phyloP scores from a whole-genome alignment of 2,113 vertebrate genomes.

The Lycocorax pyrrhopterus region DNA sequence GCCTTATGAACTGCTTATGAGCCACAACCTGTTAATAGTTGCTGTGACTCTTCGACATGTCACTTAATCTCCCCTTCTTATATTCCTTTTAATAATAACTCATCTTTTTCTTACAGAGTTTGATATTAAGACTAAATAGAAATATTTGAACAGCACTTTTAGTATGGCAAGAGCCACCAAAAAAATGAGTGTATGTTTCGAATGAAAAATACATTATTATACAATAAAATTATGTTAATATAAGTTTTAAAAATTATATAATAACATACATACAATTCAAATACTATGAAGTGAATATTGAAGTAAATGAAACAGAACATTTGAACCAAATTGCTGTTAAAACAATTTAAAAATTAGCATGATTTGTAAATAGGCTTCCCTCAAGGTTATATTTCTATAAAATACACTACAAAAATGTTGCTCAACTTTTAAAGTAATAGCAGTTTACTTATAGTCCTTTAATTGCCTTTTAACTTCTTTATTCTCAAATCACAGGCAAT shows the following conservation, averaged over 20 bases:
- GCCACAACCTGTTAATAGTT: neutral
- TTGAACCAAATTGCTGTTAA: neutral
- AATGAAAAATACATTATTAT: neutral
- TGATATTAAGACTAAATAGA: neutral
- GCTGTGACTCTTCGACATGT: neutral
- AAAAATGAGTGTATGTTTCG: neutral
- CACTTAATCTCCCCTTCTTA: neutral
- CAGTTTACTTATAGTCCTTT: neutral
- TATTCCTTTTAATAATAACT: neutral
- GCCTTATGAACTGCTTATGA: neutral
- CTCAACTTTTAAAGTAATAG: neutral
- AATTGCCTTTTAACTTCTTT: neutral
- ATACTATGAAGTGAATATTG: neutral
- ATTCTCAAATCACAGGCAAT: conserved; percentile 1
- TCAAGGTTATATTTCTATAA: neutral
- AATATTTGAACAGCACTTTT: neutral
- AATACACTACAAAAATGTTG: neutral
- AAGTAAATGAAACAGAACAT: neutral
- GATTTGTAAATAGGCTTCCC: neutral
- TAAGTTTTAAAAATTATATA: neutral
- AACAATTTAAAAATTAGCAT: neutral
- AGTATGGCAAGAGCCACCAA: neutral
- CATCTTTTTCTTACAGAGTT: neutral
- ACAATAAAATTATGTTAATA: neutral
- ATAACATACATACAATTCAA: neutral